Evolutionary conservation across 2,888 invertebrate genomes (phyloP), one percentile per base, ranked within the genome.

Genomic region (Gastracanthus pulcherrimus): DNA sequence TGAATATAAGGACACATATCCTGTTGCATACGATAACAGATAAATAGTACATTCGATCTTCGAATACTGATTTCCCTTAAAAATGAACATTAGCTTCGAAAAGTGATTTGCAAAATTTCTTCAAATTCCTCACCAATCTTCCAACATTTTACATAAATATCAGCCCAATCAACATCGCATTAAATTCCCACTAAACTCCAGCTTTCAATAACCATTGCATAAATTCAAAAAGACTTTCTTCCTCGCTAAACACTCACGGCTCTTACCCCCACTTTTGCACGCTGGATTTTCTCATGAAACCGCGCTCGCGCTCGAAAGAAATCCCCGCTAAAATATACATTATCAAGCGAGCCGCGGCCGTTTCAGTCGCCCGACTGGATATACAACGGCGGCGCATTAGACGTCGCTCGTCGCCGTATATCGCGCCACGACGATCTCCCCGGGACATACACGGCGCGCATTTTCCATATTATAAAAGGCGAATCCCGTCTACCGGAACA

Each of bases 361-460:
- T 23, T 31, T 38, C n/a, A 36, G 71, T 26, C 34, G 13, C n/a
- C n/a, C n/a, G n/a, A n/a, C 13, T 6, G 23, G 13, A 13, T 19
- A 31, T 34, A 45, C 67, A 36, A n/a, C 41, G 67, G 41, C n/a
- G 58, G 26, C 41, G 60, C 67, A 74, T 72, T 62, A 77, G 62
- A 70, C 71, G 16, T 71, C 48, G 67, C 58, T 60, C 48, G 34
- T 66, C 41, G 69, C 51, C 23, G n/a, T 38, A 19, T 76, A 82
- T 82, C 80, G 76, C 67, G 29, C 67, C 82, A 72, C 76, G 62
- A 67, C 79, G 48, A 82, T 82, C 82, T 82, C 79, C 29, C 34
- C 58, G 58, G 69, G 60, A 51, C 31, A 31, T 51, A 51, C 36
- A 41, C 69, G 41, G 34, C 55, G 29, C 38, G 64, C 45, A 19